Evolutionary conservation across 2,113 vertebrate species (phyloP).

Genomic region (Tenrec ecaudatus): DNA sequence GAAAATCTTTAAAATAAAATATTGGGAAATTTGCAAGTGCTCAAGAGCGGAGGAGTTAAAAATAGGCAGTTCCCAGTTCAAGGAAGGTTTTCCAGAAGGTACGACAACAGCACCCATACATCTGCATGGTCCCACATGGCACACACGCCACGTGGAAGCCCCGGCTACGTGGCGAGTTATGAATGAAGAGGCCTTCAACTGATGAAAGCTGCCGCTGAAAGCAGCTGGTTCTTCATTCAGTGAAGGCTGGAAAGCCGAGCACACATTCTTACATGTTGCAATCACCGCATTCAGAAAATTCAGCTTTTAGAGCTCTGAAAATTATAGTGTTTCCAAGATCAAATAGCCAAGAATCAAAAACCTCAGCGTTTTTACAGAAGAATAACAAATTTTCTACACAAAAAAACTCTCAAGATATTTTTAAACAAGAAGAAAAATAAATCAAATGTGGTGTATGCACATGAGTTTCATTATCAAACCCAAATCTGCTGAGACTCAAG

Average conservation of each 20-base stretch:
- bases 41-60: conserved; percentile 26
- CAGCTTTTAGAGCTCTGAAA: conserved; percentile 41
- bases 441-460: conserved; percentile 62
- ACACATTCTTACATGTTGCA: conserved; percentile 49
- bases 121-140: background rate
- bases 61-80: background rate
- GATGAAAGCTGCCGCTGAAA: conserved; percentile 17
- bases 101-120: background rate
- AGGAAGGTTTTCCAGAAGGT: conserved; percentile 16
- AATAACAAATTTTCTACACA: conserved; percentile 80
- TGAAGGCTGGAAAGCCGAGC: background rate
- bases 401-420: conserved; percentile 75
- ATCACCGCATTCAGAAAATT: conserved; percentile 66
- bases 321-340: conserved; percentile 22
- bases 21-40: conserved; percentile 30
- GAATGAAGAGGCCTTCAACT: background rate
- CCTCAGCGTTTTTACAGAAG: conserved; percentile 74
- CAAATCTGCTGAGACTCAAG: conserved; percentile 20
- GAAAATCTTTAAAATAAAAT: conserved; percentile 36
- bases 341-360: conserved; percentile 78
- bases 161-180: background rate
- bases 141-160: background rate
- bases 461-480: conserved; percentile 63
- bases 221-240: conserved; percentile 5
- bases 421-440: conserved; percentile 11